These are phyloP conservation scores for Standfussiana lucernea DNA, from an alignment of 2,888 invertebrate genomes.

Conservation along the genomic window DNA sequence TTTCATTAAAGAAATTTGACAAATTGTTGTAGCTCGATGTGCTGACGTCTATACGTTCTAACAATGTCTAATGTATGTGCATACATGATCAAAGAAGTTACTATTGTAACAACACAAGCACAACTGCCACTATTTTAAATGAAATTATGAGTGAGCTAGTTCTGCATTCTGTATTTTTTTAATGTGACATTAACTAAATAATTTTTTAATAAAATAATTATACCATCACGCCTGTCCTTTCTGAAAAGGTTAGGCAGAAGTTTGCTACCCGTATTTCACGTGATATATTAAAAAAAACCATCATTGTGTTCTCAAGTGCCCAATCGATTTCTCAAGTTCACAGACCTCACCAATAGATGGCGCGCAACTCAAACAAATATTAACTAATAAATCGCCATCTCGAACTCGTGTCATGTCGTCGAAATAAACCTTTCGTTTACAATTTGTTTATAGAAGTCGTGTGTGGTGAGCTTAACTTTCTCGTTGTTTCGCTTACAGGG, in stretches of 20 bases:
- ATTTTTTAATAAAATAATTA: neutral
- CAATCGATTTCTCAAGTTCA: neutral
- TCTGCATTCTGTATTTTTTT: neutral
- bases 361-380: neutral
- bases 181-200: neutral
- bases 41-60: no score
- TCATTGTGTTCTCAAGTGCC: neutral
- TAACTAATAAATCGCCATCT: constrained; percentile 41
- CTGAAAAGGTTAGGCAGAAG: neutral
- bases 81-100: neutral
- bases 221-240: no score
- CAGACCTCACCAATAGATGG: constrained; percentile 35
- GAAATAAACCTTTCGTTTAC: constrained; percentile 51
- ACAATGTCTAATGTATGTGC: neutral
- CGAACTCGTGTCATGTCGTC: constrained; percentile 55
- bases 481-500: constrained; percentile 15
- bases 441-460: constrained; percentile 55
- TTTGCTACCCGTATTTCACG: neutral
- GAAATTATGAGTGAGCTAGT: neutral
- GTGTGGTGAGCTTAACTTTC: constrained; percentile 35
- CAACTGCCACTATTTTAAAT: neutral
- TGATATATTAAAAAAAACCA: neutral
- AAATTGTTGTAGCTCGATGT: no score
- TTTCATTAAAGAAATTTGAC: no score
- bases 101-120: neutral